These are phyloP conservation scores for Ochlodes sylvanus DNA, from an alignment of 2,888 invertebrate species.

Conservation along the genomic window DNA sequence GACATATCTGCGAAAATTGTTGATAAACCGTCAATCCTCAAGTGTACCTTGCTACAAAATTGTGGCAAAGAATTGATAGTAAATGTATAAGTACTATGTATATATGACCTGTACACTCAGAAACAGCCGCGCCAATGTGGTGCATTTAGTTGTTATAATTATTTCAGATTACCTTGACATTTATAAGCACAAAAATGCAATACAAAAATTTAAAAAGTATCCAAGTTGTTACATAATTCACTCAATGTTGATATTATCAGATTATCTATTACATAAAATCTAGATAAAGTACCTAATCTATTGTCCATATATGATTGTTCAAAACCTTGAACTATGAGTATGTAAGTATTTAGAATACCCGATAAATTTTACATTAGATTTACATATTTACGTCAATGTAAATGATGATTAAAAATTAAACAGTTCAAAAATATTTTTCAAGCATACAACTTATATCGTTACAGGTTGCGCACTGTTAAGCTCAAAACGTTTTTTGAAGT, in stretches of 20 bases:
- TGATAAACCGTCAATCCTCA: background rate
- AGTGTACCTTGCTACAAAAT: background rate
- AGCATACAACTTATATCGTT: too few species aligned
- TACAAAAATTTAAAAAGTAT: too few species aligned
- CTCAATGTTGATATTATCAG: background rate
- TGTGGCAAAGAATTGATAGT: too few species aligned
- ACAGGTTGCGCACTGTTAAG: too few species aligned
- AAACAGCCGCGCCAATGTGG: too few species aligned
- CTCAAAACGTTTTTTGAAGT: too few species aligned
- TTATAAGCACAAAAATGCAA: too few species aligned
- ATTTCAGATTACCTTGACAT: too few species aligned
- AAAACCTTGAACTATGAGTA: background rate
- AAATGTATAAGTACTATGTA: too few species aligned
- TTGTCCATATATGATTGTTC: background rate
- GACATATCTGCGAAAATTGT: background rate
- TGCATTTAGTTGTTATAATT: too few species aligned
- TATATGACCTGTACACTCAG: too few species aligned
- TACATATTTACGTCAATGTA: background rate
- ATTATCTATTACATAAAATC: slow-evolving; percentile 2
- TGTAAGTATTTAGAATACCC: background rate
- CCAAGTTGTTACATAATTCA: too few species aligned
- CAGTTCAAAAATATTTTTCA: background rate
- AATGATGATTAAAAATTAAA: background rate
- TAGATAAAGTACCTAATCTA: background rate
- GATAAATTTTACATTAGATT: background rate